These are phyloP conservation scores for Loripinus fragilis DNA, from an alignment of 2,888 invertebrate species.

Conservation along the genomic window DNA sequence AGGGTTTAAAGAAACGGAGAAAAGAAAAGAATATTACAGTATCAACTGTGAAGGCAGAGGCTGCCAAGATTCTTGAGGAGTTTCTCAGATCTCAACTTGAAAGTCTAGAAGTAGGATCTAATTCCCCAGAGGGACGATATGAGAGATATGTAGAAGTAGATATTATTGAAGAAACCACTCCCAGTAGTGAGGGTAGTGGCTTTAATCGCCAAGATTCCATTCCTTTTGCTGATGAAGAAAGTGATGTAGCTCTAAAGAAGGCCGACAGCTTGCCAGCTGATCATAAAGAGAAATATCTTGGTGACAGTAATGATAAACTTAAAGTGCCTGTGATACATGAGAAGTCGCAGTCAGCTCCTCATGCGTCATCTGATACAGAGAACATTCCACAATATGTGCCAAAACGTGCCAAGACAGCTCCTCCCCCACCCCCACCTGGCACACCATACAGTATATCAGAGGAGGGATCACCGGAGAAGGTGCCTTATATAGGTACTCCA, in stretches of 20 bases:
- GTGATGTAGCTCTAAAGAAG: slow-evolving; percentile 31
- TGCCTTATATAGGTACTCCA: not conserved
- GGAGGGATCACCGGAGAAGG: slow-evolving; percentile 30
- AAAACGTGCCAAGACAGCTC: slow-evolving; percentile 21
- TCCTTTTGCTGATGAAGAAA: slow-evolving; percentile 62
- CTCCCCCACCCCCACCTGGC: slow-evolving; percentile 56
- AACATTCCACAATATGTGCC: slow-evolving; percentile 6
- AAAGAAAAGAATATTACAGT: slow-evolving; percentile 46
- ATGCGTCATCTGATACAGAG: slow-evolving; percentile 7
- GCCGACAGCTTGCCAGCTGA: slow-evolving; percentile 55
- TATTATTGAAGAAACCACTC: slow-evolving; percentile 45
- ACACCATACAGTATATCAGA: slow-evolving; percentile 53
- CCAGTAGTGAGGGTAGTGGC: slow-evolving; percentile 40
- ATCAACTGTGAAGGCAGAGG: slow-evolving; percentile 67
- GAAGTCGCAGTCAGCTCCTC: slow-evolving; percentile 54
- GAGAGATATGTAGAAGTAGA: slow-evolving; percentile 48
- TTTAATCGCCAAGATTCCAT: slow-evolving; percentile 50
- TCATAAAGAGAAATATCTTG: slow-evolving; percentile 18
- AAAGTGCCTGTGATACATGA: slow-evolving; percentile 39
- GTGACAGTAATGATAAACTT: not conserved
- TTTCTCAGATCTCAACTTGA: slow-evolving; percentile 65
- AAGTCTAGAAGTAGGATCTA: slow-evolving; percentile 37
- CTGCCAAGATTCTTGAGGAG: slow-evolving; percentile 72
- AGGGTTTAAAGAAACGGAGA: slow-evolving; percentile 7
- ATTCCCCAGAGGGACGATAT: slow-evolving; percentile 40